Conservation (phyloP, 2,113 vertebrate species). For the Setophaga coronata region DNA sequence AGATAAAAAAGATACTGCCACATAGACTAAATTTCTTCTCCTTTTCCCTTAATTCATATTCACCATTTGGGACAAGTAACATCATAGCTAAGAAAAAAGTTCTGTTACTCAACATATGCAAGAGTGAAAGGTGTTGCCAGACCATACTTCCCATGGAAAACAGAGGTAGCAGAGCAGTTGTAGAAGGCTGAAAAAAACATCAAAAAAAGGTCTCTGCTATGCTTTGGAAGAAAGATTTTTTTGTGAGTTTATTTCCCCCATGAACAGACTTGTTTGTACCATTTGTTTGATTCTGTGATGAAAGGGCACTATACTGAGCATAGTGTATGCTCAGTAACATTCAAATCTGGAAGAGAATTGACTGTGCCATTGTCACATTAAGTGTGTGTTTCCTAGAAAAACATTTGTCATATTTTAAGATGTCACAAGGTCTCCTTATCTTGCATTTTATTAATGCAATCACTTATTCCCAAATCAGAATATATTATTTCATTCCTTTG, state of each 20-base stretch:
- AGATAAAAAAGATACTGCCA: not conserved
- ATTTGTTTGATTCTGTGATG: not conserved
- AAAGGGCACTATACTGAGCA: too few species aligned
- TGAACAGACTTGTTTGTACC: not conserved
- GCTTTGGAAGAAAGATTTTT: not conserved
- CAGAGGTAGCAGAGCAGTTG: not conserved
- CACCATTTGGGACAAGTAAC: not conserved
- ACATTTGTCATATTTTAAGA: accelerated
- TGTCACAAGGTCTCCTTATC: not conserved
- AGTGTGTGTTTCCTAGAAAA: not conserved
- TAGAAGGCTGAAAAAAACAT: not conserved
- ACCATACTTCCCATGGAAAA: not conserved
- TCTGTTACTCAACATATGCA: not conserved
- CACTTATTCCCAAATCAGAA: not conserved
- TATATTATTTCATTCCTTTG: not conserved
- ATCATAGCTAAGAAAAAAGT: not conserved
- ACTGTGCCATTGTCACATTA: not conserved
- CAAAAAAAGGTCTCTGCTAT: not conserved
- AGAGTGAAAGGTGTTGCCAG: not conserved
- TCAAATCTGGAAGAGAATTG: not conserved
- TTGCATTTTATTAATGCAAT: not conserved
- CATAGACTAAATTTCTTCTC: not conserved
- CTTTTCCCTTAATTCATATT: not conserved
- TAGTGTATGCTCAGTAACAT: not conserved
- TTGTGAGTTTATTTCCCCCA: not conserved